A percentile compares a stretch with the other conserved stretches of the same genome.
These are phyloP conservation scores for Malaclemys terrapin DNA, from an alignment of 2,113 vertebrate genomes.

Conservation along the genomic window DNA sequence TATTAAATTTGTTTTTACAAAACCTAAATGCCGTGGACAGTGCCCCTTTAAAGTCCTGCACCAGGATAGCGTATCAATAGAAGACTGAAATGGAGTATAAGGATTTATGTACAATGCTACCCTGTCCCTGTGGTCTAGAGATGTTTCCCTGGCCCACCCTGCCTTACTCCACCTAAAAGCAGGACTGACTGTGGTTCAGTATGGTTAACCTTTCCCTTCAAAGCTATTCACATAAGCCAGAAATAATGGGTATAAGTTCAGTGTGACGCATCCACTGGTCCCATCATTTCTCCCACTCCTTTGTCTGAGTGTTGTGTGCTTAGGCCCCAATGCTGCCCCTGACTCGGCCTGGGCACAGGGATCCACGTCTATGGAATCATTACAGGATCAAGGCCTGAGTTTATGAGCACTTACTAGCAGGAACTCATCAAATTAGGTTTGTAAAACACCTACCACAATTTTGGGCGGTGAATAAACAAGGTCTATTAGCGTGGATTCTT, in stretches of 20 bases:
- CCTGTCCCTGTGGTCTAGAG: not conserved
- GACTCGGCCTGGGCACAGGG: not conserved
- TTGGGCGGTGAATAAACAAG: not conserved
- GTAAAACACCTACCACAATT: not conserved
- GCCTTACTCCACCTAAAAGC: rapidly evolving
- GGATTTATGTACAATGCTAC: not conserved
- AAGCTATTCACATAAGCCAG: not conserved
- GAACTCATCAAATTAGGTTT: not conserved
- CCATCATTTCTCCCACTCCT: not conserved
- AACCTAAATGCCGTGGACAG: not conserved
- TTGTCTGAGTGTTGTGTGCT: not conserved
- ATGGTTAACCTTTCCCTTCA: not conserved
- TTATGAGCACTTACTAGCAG: not conserved
- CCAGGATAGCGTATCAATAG: not conserved
- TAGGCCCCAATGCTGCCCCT: not conserved
- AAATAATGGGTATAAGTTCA: rapidly evolving
- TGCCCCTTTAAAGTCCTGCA: not conserved
- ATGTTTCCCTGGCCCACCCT: not conserved
- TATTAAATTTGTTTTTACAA: not conserved
- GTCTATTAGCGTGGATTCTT: rapidly evolving
- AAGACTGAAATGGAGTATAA: rapidly evolving
- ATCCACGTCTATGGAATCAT: not conserved
- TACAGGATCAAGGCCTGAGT: not conserved
- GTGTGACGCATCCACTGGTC: not conserved
- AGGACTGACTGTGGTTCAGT: not conserved